Evolutionary conservation across 2,888 invertebrate genomes (phyloP), one percentile per base, ranked within the genome.

Genomic region (Melipona beecheii): DNA sequence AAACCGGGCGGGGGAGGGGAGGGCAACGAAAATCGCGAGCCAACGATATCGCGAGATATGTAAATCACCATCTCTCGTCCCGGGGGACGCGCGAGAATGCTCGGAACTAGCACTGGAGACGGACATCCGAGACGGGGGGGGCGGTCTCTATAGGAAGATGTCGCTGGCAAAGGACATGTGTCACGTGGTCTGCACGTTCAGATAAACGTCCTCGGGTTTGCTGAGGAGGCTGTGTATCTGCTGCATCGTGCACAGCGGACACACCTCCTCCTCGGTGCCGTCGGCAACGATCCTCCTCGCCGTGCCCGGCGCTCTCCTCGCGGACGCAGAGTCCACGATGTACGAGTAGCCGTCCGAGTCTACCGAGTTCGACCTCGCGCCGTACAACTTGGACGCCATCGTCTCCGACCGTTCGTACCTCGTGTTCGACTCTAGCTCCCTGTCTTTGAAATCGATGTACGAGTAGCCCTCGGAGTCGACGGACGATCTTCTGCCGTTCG

Each of bases 211-310:
- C 81, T 93, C 92, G 65, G 93, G 93, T 73, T 90, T 91, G 64
- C 90, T 89, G 75, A 93, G 91, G 65, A 93, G 91, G 70, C 90
- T 87, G 86, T 93, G 93, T 82, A 93, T 93, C 89, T 93, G 93
- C 79, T 93, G 93, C 87, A 93, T 93, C 11, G 93, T 92, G 85
- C 93, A 93, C 9, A 93, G 89, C 17, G 93, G 93, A 87, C 93
- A 93, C 62, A 94, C 89, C 83, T 93, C 92, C 81, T 93, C 93
- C 79, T 92, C 91, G 71, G 91, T 91, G 36, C 85, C 91, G 66
- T 92, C 91, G 79, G 83, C 74, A 56, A 87, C 76, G 84, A 92
- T 83, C 68, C 91, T 89, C 73, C 90, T 89, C 9, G 91, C 91
- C 6, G 89, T 79, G 58, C 92, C 92, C 64, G 92, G 91, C 27